These are phyloP conservation scores for Octomys mimax DNA, from an alignment of 2,797 vertebrate genomes.

Conservation along the genomic window DNA sequence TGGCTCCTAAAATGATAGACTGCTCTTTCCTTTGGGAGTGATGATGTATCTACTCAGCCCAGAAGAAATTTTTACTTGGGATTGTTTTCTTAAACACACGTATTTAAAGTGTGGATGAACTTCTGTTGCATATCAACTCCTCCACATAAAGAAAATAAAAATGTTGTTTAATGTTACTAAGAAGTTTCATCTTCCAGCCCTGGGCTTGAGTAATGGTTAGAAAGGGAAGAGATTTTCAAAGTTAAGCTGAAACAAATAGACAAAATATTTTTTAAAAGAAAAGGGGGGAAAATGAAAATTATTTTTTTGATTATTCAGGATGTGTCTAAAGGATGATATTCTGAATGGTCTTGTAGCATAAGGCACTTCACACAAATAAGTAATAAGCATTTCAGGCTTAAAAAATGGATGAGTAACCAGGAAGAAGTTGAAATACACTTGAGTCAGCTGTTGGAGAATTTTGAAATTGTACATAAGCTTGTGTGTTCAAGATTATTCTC, in stretches of 20 bases:
- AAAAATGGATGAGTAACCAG: constrained; percentile 89
- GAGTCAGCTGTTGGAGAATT: constrained; percentile 87
- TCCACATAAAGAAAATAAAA: constrained; percentile 85
- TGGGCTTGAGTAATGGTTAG: constrained; percentile 84
- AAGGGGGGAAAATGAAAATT: constrained; percentile 70
- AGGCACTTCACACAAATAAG: constrained; percentile 92
- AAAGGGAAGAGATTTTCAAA: constrained; percentile 87
- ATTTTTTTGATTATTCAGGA: constrained; percentile 87
- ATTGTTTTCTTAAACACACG: constrained; percentile 90
- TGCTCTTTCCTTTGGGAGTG: constrained; percentile 90
- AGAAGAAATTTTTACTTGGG: constrained; percentile 87
- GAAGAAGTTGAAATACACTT: constrained; percentile 92
- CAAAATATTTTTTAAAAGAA: constrained; percentile 57
- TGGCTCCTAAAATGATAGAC: constrained; percentile 88
- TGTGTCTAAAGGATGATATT: constrained; percentile 90
- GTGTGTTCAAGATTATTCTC: constrained; percentile 89
- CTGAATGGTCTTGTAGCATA: constrained; percentile 93
- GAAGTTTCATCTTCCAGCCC: constrained; percentile 88
- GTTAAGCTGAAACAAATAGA: constrained; percentile 90
- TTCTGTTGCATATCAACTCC: constrained; percentile 91
- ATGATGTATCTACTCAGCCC: constrained; percentile 89
- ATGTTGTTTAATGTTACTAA: constrained; percentile 85
- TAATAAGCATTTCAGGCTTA: constrained; percentile 91
- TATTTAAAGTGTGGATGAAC: constrained; percentile 92
- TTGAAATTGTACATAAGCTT: constrained; percentile 88